phyloP scores from a whole-genome alignment of 2,113 vertebrate species.

The Tiliqua scincoides region DNA sequence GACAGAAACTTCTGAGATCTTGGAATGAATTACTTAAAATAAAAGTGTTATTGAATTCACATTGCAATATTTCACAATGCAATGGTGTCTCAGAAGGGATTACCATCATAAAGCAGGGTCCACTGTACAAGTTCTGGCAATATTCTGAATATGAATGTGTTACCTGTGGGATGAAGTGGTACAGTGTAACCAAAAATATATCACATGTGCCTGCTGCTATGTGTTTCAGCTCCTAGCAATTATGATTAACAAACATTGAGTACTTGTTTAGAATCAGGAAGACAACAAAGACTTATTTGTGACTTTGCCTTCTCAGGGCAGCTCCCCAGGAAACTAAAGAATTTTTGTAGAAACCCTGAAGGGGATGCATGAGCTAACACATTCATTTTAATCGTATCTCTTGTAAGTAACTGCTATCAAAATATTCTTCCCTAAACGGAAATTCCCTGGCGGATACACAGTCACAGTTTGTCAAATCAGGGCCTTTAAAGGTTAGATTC shows the following conservation, averaged over 20 bases:
- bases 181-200: not conserved
- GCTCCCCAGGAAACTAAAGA: not conserved
- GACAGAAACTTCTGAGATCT: too few species aligned
- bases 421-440: not conserved
- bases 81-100: too few species aligned
- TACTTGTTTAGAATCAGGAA: not conserved
- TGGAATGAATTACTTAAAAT: too few species aligned
- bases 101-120: too few species aligned
- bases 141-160: too few species aligned
- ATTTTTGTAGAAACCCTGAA: not conserved
- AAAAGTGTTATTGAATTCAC: too few species aligned
- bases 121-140: too few species aligned
- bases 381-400: not conserved
- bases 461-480: conserved; percentile 33
- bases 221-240: not conserved
- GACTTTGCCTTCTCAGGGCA: not conserved
- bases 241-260: not conserved
- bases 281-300: not conserved
- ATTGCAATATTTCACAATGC: too few species aligned
- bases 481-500: conserved; percentile 50
- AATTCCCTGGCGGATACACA: conserved; percentile 30
- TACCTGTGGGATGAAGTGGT: not conserved
- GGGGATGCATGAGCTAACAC: not conserved
- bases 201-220: not conserved
- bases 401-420: not conserved